A percentile compares a stretch with the other conserved stretches of the same genome.
Evolutionary conservation across 2,888 invertebrate genomes (phyloP).

Genomic region (Tolmerus cingulatus): DNA sequence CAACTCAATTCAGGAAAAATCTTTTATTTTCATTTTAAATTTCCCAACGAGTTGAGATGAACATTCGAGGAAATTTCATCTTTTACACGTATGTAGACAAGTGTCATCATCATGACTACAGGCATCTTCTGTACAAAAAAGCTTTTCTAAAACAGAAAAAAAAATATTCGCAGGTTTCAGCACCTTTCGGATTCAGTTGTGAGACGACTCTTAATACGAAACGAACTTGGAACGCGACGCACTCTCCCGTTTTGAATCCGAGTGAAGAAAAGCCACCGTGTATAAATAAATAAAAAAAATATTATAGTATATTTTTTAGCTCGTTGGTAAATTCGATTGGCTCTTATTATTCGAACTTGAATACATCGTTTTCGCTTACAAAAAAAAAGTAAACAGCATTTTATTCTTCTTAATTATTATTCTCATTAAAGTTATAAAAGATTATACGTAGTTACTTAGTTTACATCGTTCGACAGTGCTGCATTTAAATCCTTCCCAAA

Average conservation of each 20-base stretch:
- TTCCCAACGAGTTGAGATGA: not conserved
- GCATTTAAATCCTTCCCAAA: not conserved
- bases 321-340: not conserved
- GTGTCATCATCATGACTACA: not conserved
- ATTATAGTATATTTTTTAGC: not conserved
- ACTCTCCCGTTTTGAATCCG: not conserved
- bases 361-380: not conserved
- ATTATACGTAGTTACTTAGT: not conserved
- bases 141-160: not conserved
- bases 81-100: not conserved
- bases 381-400: not conserved
- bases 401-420: not conserved
- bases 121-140: not conserved
- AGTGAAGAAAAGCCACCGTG: not conserved
- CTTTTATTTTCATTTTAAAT: not conserved
- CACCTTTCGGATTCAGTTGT: slow-evolving; percentile 56
- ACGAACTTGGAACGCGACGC: slow-evolving; percentile 54
- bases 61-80: not conserved
- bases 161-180: slow-evolving; percentile 15
- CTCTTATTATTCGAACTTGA: not conserved
- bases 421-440: not conserved
- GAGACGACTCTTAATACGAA: slow-evolving; percentile 60
- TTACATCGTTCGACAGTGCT: not conserved
- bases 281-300: slow-evolving; percentile 3
- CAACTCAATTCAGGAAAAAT: not conserved